phyloP scores from a whole-genome alignment of 2,113 vertebrate genomes.

The Brachyhypopomus occidentalis region DNA sequence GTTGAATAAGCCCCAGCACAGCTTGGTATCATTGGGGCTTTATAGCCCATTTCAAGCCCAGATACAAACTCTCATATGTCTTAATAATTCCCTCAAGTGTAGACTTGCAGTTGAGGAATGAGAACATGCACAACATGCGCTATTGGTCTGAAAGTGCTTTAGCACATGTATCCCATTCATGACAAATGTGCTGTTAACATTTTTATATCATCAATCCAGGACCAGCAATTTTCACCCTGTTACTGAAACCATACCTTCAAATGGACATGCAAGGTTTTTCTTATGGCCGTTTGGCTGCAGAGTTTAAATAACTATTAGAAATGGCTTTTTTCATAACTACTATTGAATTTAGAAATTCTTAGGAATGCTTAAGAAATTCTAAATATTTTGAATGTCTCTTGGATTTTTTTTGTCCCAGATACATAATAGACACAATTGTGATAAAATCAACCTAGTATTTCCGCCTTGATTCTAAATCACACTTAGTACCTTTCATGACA shows the following conservation, averaged over 20 bases:
- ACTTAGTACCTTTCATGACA: constrained; percentile 41
- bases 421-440: not conserved
- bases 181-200: constrained; percentile 59
- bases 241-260: constrained; percentile 43
- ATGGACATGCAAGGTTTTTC: not conserved
- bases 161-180: constrained; percentile 68
- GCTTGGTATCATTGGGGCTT: constrained; percentile 57
- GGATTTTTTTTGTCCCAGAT: not conserved
- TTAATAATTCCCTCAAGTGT: constrained; percentile 69
- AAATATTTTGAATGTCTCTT: not conserved
- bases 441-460: constrained; percentile 24
- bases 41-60: constrained; percentile 70
- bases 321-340: not conserved
- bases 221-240: constrained; percentile 41
- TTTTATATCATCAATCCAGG: constrained; percentile 36
- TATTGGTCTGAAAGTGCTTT: constrained; percentile 60
- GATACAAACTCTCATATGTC: constrained; percentile 67
- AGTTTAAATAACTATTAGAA: not conserved
- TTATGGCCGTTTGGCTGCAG: constrained; percentile 13
- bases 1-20: constrained; percentile 39
- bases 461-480: constrained; percentile 32
- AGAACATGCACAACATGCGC: constrained; percentile 69
- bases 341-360: not conserved
- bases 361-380: not conserved
- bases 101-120: constrained; percentile 59